Base-by-base conservation (phyloP, 2,113 vertebrate species). In the Percopsis transmontana region DNA sequence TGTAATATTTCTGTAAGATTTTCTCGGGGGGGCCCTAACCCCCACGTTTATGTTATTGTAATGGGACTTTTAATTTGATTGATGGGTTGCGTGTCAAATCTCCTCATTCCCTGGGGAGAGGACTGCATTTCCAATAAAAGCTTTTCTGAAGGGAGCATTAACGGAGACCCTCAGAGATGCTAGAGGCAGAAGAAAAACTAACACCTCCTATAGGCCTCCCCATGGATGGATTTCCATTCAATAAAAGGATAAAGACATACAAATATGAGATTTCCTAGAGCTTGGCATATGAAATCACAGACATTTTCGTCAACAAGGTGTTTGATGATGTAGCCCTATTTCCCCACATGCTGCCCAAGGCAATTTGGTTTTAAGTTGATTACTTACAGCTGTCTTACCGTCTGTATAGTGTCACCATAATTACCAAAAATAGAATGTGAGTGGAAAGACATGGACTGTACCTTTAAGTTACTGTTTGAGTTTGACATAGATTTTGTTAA, bases 11-110 rank as follows among this genome's bases (percentile, higher is more conserved):
- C 77, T 78, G 80, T 78, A 82, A 85, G 62, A 77, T 58, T 62
- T 58, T 79, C 83, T 84, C 81, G 54, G 52, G 79, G 55, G 73
- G 79, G 66, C 82, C 80, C 74, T 57, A 76, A 55, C 68, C 63
- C 55, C 58, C 65, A 63, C 74, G 83, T 45, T 82, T 76, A 72
- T 82, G 79, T 72, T 85, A 85, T 76, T 21, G 4, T 87, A 84
- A 86, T 85, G 72, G 76, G 58, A 68, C 85, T 84, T 88, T 84
- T 85, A 83, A 84, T 86, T 88, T 86, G 84, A 87, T 68, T 68
- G 85, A 85, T 79, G 61, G 68, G 58, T 55, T 68, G 65, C 66
- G 70, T 77, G 81, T 85, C 84, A 86, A 84, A 81, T 69, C 47
- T 12, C 38, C 18, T 9, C 12, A n/a, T 11, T 71, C 68, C 76